These are phyloP conservation scores for Myotis yumanensis DNA, from an alignment of 2,113 vertebrate genomes.

Conservation along the genomic window DNA sequence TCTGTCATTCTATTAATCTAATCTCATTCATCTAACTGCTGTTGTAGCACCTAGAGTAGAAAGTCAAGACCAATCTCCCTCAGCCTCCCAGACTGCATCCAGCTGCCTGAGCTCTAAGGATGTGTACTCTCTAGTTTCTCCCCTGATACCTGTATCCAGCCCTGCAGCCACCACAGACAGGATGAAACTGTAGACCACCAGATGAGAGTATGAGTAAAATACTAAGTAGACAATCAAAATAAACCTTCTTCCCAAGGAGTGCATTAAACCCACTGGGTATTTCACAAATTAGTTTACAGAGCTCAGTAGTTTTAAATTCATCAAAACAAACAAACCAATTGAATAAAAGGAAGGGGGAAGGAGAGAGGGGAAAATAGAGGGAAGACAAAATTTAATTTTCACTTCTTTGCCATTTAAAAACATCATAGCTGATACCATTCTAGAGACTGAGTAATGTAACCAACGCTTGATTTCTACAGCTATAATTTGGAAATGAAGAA, in stretches of 20 bases:
- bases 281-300: neutral
- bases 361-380: too few species aligned
- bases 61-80: neutral
- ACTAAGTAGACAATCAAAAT: neutral
- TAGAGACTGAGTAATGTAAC: neutral
- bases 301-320: neutral
- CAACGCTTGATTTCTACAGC: neutral
- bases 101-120: neutral
- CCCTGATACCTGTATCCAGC: neutral
- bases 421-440: neutral
- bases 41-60: neutral
- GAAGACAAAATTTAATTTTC: neutral
- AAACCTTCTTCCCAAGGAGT: neutral
- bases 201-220: neutral
- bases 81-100: neutral
- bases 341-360: neutral
- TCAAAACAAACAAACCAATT: neutral
- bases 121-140: neutral
- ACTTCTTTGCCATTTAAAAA: slow-evolving; percentile 7
- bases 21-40: neutral
- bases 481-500: slow-evolving; percentile 42
- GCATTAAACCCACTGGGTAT: neutral
- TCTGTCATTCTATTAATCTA: neutral
- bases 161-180: neutral
- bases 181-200: neutral